These are phyloP conservation scores for Rhinophrynus dorsalis DNA, from an alignment of 2,797 vertebrate species.

Conservation along the genomic window DNA sequence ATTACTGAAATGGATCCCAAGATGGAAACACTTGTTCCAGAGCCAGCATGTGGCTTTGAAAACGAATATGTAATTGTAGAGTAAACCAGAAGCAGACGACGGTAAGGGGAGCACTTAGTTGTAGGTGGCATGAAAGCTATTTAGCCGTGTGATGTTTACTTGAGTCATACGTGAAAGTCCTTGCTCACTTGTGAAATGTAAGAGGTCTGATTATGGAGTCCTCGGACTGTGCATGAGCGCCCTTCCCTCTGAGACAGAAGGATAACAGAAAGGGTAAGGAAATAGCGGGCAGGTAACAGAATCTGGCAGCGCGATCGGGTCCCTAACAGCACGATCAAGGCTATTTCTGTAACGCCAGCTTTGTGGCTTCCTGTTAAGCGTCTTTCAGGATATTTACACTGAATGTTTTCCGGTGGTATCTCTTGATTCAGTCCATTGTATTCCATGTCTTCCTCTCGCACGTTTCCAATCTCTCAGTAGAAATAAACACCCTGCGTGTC, in stretches of 20 bases:
- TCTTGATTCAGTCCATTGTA: conserved; percentile 6
- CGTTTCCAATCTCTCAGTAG: background rate
- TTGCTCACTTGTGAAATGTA: conserved; percentile 43
- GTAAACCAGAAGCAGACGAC: conserved; percentile 65
- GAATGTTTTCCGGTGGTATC: conserved; percentile 38
- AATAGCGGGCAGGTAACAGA: conserved; percentile 46
- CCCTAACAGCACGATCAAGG: conserved; percentile 20
- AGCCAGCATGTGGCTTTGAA: conserved; percentile 55
- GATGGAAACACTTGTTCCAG: conserved; percentile 59
- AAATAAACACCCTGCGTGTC: too few species aligned
- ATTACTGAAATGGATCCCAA: conserved; percentile 54
- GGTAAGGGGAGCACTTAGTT: conserved; percentile 52
- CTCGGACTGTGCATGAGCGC: conserved; percentile 7
- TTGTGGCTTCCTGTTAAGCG: conserved; percentile 35
- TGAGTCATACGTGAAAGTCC: conserved; percentile 47
- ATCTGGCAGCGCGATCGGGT: conserved; percentile 28
- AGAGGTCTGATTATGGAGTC: conserved; percentile 23
- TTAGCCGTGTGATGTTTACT: conserved; percentile 53
- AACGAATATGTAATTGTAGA: conserved; percentile 59
- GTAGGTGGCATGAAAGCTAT: conserved; percentile 54
- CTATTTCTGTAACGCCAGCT: conserved; percentile 34
- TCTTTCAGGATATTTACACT: conserved; percentile 44
- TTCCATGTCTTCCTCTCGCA: conserved; percentile 3
- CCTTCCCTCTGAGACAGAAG: conserved; percentile 34
- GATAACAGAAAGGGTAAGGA: conserved; percentile 23